phyloP scores from a whole-genome alignment of 1,140 invertebrate species.

The Lepidurus arcticus region DNA sequence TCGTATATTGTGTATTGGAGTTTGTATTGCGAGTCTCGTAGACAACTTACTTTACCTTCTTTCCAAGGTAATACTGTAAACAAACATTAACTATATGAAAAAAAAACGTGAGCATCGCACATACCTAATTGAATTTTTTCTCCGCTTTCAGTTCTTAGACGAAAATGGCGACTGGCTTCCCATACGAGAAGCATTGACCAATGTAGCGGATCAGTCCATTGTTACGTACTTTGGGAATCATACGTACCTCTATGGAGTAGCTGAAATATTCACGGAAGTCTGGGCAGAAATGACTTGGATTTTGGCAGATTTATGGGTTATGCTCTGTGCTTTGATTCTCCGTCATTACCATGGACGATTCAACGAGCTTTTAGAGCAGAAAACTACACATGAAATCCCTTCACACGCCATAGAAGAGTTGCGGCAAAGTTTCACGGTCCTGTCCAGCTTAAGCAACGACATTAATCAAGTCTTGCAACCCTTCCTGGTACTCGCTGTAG shows the following conservation, averaged over 20 bases:
- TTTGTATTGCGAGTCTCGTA: neutral
- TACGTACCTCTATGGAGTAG: slow-evolving; percentile 26
- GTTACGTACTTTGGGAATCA: slow-evolving; percentile 30
- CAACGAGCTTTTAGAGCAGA: neutral
- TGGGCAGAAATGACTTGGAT: slow-evolving; percentile 31
- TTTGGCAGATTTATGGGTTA: slow-evolving; percentile 26
- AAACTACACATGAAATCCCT: neutral
- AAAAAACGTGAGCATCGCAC: neutral
- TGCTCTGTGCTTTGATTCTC: slow-evolving; percentile 10
- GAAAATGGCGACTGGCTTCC: neutral
- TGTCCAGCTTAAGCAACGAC: neutral
- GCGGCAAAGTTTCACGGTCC: neutral
- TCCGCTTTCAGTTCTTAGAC: neutral
- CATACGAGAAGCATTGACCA: neutral
- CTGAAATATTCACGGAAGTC: slow-evolving; percentile 24
- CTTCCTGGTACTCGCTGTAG: slow-evolving; percentile 21
- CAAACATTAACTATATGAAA: neutral
- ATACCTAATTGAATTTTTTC: neutral
- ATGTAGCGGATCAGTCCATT: neutral
- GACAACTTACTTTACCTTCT: neutral
- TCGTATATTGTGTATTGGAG: neutral
- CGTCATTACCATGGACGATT: slow-evolving; percentile 23
- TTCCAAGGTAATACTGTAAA: neutral
- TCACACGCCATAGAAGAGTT: slow-evolving; percentile 22
- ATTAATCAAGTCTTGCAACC: slow-evolving; percentile 19